Base-by-base conservation (phyloP, 2,888 invertebrate species). In the Catocala nupta region DNA sequence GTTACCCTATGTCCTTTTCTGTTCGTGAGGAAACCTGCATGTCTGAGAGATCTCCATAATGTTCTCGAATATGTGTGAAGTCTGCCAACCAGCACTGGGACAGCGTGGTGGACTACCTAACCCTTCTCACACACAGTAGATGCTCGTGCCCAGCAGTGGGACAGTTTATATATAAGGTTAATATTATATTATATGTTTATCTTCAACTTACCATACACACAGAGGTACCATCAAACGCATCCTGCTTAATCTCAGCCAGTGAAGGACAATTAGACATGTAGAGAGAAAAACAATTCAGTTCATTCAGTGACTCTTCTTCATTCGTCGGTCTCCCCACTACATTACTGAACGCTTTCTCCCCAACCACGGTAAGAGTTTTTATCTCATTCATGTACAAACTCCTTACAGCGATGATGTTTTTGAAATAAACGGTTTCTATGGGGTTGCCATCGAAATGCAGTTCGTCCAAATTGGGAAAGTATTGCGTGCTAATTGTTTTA, bases 401-500 rank as follows among this genome's bases (percentile, higher is more conserved):
- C 72, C 85, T 89, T 10, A 95, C 58, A 7, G 86, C 87, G 13
- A 95, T 77, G 39, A 94, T 90, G 42, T 92, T 91, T 65, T 86
- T 83, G 73, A 95, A 95, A 67, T 90, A 91, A 70, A 95, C 87
- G 42, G 77, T 81, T 53, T 87, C 82, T 11, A 96, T 84, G 2
- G 93, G 93, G 85, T 96, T 96, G 64, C 92, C 93, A 77, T 95
- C 95, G 50, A 95, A 81, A n/a, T 90, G 81, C 6, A 96, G 83
- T 50, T 90, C 91, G 55, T 91, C 90, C 63, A 96, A 84, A 71
- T 85, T 86, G 0, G 95, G 95, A 43, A 95, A 89, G 55, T 90
- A 86, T 56, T 90, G 84, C 0, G 82, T 79, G 70, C 82, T 93
- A 34, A 95, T 77, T 33, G 86, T 83, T 71, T 89, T 85, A 4